Conservation (phyloP, 2,888 invertebrate genomes). For the Calameuta idolon region DNA sequence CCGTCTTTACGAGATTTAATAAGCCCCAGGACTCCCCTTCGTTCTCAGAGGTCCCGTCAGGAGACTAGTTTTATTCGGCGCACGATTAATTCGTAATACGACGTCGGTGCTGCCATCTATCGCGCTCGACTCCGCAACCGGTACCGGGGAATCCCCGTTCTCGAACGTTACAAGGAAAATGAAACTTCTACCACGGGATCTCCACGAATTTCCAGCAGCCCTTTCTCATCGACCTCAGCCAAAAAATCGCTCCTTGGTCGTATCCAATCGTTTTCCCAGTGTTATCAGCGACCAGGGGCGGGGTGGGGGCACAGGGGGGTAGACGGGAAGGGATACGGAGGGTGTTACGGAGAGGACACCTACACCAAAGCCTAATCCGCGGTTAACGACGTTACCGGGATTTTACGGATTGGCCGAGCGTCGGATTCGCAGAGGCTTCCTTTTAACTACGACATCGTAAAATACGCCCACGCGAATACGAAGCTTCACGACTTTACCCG, state of each 20-base stretch:
- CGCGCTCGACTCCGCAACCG: background rate
- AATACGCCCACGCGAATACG: too few species aligned
- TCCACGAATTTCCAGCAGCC: background rate
- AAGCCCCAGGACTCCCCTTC: background rate
- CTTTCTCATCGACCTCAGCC: background rate
- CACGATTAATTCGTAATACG: background rate
- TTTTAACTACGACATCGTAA: too few species aligned
- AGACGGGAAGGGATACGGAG: too few species aligned
- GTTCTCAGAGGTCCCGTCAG: background rate
- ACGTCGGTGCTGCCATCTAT: background rate
- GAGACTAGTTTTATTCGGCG: background rate
- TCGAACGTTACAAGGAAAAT: background rate
- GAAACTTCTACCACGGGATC: background rate
- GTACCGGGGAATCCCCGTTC: background rate
- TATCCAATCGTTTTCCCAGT: too few species aligned
- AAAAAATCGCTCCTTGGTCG: too few species aligned
- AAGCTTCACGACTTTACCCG: background rate
- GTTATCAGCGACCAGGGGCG: too few species aligned
- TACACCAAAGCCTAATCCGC: too few species aligned
- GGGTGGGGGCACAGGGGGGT: too few species aligned
- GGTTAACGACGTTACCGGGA: too few species aligned
- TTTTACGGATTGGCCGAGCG: too few species aligned
- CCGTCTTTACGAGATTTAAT: conserved; percentile 2
- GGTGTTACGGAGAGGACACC: too few species aligned
- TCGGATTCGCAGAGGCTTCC: too few species aligned